Evolutionary conservation across 2,888 invertebrate genomes (phyloP).

Genomic region (Mesopsocus fuscifrons): DNA sequence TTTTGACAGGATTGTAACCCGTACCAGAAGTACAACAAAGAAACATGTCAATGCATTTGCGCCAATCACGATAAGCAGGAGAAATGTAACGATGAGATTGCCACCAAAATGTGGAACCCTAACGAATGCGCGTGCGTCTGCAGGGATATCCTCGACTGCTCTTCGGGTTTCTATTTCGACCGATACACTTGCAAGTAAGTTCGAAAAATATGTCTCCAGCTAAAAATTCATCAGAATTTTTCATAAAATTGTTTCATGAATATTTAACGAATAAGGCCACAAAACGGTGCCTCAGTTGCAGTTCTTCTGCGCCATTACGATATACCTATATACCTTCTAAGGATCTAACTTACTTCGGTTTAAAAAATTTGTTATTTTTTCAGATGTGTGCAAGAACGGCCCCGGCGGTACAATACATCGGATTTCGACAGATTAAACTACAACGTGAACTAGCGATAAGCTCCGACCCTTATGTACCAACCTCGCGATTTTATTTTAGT

Average conservation of each 20-base stretch:
- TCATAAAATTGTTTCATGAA: too few species aligned
- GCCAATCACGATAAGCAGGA: slow-evolving; percentile 36
- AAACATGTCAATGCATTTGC: slow-evolving; percentile 40
- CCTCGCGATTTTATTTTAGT: too few species aligned
- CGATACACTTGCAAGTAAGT: slow-evolving; percentile 31
- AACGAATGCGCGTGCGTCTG: slow-evolving; percentile 39
- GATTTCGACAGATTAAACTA: background rate
- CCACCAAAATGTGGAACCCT: slow-evolving; percentile 39
- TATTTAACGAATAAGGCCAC: too few species aligned
- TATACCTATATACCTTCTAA: too few species aligned
- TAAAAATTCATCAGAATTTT: too few species aligned
- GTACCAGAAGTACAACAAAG: slow-evolving; percentile 34
- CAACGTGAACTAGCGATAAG: too few species aligned
- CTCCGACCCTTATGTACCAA: too few species aligned
- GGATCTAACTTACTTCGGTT: too few species aligned
- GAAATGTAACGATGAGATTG: slow-evolving; percentile 32
- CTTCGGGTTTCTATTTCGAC: slow-evolving; percentile 39
- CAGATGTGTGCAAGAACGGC: background rate
- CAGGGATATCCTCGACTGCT: slow-evolving; percentile 32
- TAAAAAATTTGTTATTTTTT: too few species aligned
- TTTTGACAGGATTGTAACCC: slow-evolving; percentile 33
- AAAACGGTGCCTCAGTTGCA: too few species aligned
- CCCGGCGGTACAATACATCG: background rate
- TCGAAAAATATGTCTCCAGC: too few species aligned
- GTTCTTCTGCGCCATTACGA: too few species aligned